These are phyloP conservation scores for Dicaeum eximium DNA, from an alignment of 2,113 vertebrate genomes.

Conservation along the genomic window DNA sequence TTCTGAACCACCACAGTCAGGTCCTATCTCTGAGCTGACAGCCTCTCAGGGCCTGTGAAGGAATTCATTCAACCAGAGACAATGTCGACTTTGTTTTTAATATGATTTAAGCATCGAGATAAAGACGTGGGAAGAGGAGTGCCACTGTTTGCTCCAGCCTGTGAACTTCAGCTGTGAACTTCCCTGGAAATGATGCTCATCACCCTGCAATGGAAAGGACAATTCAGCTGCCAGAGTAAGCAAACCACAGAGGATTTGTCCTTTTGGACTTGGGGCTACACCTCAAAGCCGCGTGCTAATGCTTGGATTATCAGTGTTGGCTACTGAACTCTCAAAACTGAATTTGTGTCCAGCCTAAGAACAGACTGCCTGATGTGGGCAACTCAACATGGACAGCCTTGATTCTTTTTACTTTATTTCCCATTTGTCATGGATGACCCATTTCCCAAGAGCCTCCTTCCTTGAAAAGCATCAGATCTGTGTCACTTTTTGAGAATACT, in stretches of 20 bases:
- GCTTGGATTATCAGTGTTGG: background rate
- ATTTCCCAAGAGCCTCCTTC: background rate
- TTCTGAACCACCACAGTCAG: background rate
- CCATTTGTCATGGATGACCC: background rate
- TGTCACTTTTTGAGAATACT: background rate
- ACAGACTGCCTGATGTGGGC: background rate
- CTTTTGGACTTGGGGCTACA: background rate
- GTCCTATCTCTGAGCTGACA: background rate
- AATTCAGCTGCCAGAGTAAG: background rate
- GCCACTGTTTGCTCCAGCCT: background rate
- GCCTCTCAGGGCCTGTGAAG: accelerated
- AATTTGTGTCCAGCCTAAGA: background rate
- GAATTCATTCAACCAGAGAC: background rate
- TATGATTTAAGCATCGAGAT: background rate
- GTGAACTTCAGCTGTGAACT: background rate
- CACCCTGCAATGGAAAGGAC: background rate
- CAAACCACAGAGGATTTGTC: background rate
- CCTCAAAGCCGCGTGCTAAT: background rate
- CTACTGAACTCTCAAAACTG: background rate
- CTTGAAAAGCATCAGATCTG: background rate
- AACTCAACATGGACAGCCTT: accelerated
- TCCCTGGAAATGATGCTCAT: background rate
- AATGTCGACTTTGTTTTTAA: background rate
- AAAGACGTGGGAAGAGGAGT: background rate
- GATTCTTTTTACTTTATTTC: background rate